Percentiles rank a stretch among this genome's conserved stretches.
These are phyloP conservation scores for Leptobrachium ailaonicum DNA, from an alignment of 2,113 vertebrate genomes.

Conservation along the genomic window DNA sequence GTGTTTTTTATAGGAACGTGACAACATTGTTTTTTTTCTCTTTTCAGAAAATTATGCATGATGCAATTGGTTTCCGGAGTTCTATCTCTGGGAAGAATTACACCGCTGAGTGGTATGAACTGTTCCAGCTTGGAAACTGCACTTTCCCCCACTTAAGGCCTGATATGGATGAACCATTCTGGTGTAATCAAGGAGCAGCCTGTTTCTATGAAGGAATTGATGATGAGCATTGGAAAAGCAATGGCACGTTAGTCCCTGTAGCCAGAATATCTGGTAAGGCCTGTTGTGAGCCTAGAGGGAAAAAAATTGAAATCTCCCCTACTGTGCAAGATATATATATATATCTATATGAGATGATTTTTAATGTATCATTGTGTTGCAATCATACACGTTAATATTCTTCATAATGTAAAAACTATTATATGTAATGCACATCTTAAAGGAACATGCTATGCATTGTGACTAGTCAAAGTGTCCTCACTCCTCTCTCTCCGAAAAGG, in stretches of 20 bases:
- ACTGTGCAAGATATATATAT: too few relatives aligned
- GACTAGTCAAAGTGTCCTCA: too few relatives aligned
- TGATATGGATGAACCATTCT: constrained; percentile 76
- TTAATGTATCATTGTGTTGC: too few relatives aligned
- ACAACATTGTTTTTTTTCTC: neutral
- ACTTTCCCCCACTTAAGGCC: constrained; percentile 92
- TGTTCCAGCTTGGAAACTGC: constrained; percentile 96
- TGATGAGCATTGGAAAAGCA: constrained; percentile 90
- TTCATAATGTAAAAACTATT: too few relatives aligned
- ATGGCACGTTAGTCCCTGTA: constrained; percentile 86
- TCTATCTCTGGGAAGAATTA: constrained; percentile 78
- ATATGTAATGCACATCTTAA: too few relatives aligned
- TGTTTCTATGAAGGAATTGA: constrained; percentile 94
- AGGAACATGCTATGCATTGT: too few relatives aligned
- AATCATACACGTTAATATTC: too few relatives aligned
- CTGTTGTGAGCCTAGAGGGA: too few relatives aligned
- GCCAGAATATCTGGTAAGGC: constrained; percentile 81
- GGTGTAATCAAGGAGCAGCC: constrained; percentile 98
- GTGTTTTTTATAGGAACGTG: too few relatives aligned
- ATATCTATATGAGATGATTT: too few relatives aligned
- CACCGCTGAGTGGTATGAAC: constrained; percentile 97
- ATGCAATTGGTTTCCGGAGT: constrained; percentile 91
- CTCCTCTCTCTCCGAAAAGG: too few relatives aligned
- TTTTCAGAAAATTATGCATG: constrained; percentile 92
- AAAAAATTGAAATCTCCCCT: too few relatives aligned